phyloP scores from a whole-genome alignment of 2,113 vertebrate species.

The Oxyruncus cristatus region DNA sequence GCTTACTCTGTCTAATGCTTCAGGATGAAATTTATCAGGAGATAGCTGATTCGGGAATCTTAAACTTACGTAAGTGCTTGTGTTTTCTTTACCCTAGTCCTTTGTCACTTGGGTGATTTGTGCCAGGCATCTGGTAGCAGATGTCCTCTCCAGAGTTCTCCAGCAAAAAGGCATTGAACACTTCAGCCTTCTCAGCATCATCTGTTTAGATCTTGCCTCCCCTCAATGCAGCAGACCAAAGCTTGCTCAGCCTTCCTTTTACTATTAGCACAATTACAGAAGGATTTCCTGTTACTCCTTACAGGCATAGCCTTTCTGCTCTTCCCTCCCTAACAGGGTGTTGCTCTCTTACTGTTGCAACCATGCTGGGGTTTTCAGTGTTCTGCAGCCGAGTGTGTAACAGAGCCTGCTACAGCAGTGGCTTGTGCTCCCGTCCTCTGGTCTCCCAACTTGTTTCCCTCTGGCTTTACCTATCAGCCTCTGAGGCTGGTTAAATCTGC shows the following conservation, averaged over 20 bases:
- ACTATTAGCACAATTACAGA: neutral
- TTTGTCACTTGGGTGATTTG: neutral
- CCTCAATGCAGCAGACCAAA: neutral
- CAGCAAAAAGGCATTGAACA: neutral
- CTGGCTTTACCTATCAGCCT: neutral
- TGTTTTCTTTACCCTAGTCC: neutral
- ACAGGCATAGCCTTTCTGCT: neutral
- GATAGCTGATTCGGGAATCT: neutral
- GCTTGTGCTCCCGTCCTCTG: neutral
- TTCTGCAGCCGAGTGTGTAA: neutral
- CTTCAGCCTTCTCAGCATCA: neutral
- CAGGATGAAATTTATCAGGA: neutral
- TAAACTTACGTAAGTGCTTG: neutral
- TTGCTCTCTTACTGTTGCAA: neutral
- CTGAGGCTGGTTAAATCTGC: neutral
- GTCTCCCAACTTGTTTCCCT: neutral
- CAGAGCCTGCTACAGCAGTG: neutral
- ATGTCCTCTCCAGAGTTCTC: neutral
- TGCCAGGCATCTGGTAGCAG: neutral
- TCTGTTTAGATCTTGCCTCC: neutral
- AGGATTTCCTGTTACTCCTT: constrained; percentile 23
- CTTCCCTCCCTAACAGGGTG: neutral
- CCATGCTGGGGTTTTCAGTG: neutral
- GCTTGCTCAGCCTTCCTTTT: constrained; percentile 36
- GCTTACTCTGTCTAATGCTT: neutral